Evolutionary conservation across 2,113 vertebrate species (phyloP).

Genomic region (Origma solitaria): DNA sequence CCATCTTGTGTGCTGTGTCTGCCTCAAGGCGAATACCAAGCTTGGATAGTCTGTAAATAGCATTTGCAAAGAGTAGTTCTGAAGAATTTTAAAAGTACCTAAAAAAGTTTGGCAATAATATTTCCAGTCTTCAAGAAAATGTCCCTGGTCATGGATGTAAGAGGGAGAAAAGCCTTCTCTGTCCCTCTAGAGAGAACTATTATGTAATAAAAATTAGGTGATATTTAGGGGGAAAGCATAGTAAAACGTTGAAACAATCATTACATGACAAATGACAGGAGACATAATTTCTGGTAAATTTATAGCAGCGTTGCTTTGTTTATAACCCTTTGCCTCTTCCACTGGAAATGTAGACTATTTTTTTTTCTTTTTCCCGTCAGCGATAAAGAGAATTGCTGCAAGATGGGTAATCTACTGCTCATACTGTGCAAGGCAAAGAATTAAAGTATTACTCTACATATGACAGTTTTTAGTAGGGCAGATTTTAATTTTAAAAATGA

Average conservation of each 20-base stretch:
- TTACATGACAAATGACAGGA: background rate
- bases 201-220: background rate
- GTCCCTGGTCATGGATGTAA: background rate
- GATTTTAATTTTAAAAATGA: background rate
- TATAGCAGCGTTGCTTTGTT: background rate
- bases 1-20: background rate
- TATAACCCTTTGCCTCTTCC: background rate
- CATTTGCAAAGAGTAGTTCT: background rate
- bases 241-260: background rate
- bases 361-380: background rate
- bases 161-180: background rate
- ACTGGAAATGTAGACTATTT: background rate
- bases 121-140: background rate
- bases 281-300: background rate
- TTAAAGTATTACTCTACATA: background rate
- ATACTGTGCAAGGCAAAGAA: background rate
- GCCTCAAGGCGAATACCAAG: background rate
- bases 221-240: background rate
- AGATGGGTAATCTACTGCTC: background rate
- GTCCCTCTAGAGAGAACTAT: background rate
- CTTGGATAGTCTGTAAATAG: background rate
- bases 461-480: background rate
- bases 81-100: background rate
- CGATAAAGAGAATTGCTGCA: background rate
- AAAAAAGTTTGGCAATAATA: background rate